Evolutionary conservation across 2,113 vertebrate genomes (phyloP).

Genomic region (Periophthalmodon schlosseri): DNA sequence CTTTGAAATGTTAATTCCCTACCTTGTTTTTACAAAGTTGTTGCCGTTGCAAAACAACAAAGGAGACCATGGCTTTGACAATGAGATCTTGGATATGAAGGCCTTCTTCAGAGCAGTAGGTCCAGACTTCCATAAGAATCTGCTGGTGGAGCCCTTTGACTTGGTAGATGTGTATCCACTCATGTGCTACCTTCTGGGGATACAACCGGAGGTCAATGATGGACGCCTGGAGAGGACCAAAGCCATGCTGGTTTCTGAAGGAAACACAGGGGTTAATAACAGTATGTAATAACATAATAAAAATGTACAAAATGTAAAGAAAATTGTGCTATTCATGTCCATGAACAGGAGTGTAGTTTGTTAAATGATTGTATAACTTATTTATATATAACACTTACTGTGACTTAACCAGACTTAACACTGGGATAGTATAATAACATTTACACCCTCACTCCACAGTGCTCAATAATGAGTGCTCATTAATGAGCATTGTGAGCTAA

Average conservation of each 20-base stretch:
- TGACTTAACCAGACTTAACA: background rate
- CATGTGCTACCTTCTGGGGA: constrained; percentile 84
- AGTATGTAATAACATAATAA: constrained; percentile 2
- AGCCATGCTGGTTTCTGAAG: constrained; percentile 34
- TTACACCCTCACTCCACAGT: no score
- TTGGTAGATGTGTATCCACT: constrained; percentile 83
- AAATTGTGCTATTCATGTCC: background rate
- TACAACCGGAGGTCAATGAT: constrained; percentile 82
- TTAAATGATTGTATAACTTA: background rate
- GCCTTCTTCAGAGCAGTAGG: constrained; percentile 86
- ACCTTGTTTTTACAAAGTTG: constrained; percentile 58
- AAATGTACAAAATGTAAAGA: background rate
- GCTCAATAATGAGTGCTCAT: no score
- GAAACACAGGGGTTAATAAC: background rate
- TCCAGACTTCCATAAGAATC: constrained; percentile 78
- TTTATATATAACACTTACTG: background rate
- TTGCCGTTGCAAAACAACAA: constrained; percentile 76
- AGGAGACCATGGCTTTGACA: constrained; percentile 86
- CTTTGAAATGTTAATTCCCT: background rate
- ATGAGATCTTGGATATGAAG: constrained; percentile 81
- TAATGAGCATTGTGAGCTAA: no score
- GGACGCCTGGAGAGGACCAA: constrained; percentile 69
- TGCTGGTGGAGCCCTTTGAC: constrained; percentile 84
- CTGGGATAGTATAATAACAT: no score
- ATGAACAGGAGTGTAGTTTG: background rate